Conservation (phyloP, 2,888 invertebrate species). For the Tetheella fluctuosa region DNA sequence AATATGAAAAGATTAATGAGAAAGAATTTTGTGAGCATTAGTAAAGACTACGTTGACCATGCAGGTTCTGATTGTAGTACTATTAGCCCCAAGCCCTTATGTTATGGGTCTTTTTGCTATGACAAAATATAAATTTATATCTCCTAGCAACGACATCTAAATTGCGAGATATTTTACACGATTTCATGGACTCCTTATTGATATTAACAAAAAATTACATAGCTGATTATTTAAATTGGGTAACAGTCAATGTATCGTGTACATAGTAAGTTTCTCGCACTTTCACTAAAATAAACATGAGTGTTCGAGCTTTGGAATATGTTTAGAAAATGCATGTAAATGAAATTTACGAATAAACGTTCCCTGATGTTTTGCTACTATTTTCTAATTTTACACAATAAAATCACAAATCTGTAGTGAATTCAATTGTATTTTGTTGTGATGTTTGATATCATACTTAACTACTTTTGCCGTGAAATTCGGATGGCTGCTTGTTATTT, state of each 20-base stretch:
- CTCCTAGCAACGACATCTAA: too few species aligned
- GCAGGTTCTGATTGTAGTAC: too few species aligned
- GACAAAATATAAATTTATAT: too few species aligned
- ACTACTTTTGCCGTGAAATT: too few species aligned
- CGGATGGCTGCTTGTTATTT: background rate
- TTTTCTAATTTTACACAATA: slow-evolving; percentile 5
- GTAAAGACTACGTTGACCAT: too few species aligned
- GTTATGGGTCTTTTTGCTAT: too few species aligned
- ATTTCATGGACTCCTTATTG: background rate
- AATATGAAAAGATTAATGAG: too few species aligned
- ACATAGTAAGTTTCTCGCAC: background rate
- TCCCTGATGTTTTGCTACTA: background rate
- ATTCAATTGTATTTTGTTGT: background rate
- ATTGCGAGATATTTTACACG: too few species aligned
- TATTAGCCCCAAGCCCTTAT: too few species aligned
- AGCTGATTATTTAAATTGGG: background rate
- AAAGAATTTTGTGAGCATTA: too few species aligned
- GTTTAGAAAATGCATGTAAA: slow-evolving; percentile 9
- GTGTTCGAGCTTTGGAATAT: background rate
- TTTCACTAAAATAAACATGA: background rate
- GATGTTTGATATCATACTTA: background rate
- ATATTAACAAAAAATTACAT: background rate
- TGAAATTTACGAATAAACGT: slow-evolving; percentile 9
- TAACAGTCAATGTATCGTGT: background rate
- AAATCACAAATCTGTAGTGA: background rate